Evolutionary conservation across 2,888 invertebrate species (phyloP), one percentile per base, ranked within the genome.

Genomic region (Brachyptera putata): DNA sequence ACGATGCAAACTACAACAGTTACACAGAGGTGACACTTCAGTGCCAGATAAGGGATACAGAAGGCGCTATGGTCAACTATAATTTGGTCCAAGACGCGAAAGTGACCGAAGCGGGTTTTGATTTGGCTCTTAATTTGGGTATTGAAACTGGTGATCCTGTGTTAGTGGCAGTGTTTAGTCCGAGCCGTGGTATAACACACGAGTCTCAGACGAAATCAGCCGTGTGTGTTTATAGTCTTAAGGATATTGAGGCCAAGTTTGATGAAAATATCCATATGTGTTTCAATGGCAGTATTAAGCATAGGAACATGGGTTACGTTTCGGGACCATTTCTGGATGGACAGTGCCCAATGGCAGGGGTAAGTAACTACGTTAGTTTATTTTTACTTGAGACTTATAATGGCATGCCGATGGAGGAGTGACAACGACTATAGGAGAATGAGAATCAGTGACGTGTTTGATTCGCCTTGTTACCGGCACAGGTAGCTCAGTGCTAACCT

Each of bases 221-320:
- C 0, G 79, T 98, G 69, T 98, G 98, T 77, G 84, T 95, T 49
- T 98, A 90, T 76, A 91, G 95, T 61, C 79, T 98, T 65, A 85
- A 89, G 69, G 89, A 92, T 66, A 91, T 97, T 69, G 92, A 95
- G 73, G 86, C 87, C 67, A 91, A 91, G 74, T 98, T 98, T 75
- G 92, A 91, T 72, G 91, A 95, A 75, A 98, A 97, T 77, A 95
- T 97, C 69, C 95, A 95, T 74, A 90, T 93, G 86, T 98, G 98
- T 77, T 96, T 96, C 74, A 92, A 95, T 75, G 96, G 96, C 30
- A 91, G 90, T 68, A 91, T 91, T 67, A 92, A 91, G 72, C 91
- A 94, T 72, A 85, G 96, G 50, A 94, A 90, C 71, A 88, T 91
- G 86, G 93, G 88, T 18, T 93, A 92, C 75, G 89, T 92, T 73